phyloP scores from a whole-genome alignment of 2,113 vertebrate genomes.

The Argyrosomus japonicus region DNA sequence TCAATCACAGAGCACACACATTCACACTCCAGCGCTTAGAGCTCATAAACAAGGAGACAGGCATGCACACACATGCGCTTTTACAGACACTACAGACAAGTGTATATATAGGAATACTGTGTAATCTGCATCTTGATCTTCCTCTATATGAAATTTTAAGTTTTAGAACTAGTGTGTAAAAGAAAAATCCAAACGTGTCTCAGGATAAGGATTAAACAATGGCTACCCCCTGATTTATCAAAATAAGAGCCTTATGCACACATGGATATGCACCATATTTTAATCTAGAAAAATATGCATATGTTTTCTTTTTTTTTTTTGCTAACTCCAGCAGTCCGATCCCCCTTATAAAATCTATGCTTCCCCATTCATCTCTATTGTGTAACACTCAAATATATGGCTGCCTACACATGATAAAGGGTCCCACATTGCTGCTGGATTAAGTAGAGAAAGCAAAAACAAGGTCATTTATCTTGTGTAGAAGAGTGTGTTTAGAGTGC shows the following conservation, averaged over 20 bases:
- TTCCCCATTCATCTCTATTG: too few species aligned
- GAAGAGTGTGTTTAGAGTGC: neutral
- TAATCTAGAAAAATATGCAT: neutral
- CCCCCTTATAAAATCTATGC: too few species aligned
- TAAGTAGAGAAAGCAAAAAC: neutral
- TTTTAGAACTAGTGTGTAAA: neutral
- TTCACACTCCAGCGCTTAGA: slow-evolving; percentile 42
- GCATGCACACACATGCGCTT: slow-evolving; percentile 28
- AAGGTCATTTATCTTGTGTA: neutral
- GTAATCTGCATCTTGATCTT: neutral
- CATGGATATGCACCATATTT: too few species aligned
- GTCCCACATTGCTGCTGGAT: neutral
- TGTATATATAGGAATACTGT: neutral
- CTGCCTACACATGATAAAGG: neutral
- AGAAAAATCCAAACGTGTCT: neutral
- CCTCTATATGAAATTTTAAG: neutral
- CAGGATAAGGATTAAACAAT: neutral
- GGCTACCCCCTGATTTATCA: neutral
- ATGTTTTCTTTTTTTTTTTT: neutral
- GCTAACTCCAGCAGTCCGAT: too few species aligned
- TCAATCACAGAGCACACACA: slow-evolving; percentile 62
- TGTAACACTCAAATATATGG: neutral
- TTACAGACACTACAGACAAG: slow-evolving; percentile 14
- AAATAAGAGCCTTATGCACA: neutral
- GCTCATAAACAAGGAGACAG: slow-evolving; percentile 46